Base-by-base conservation (phyloP, 30 jellyfish, hydroid and myxozoan species). In the Rhopilema esculentum region DNA sequence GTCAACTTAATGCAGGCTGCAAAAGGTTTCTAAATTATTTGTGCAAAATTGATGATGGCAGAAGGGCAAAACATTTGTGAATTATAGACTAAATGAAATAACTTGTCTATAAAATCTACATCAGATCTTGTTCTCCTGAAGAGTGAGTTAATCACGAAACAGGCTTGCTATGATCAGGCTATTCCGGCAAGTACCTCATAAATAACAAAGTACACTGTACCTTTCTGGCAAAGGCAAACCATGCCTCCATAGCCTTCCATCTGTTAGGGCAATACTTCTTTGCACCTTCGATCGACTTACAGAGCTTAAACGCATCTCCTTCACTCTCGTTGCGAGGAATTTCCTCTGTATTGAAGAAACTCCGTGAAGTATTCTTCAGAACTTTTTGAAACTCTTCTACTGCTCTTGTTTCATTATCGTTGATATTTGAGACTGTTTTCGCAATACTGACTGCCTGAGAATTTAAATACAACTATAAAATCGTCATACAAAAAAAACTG, bases 161-260 rank as follows among this genome's bases (percentile, higher is more conserved):
- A n/a, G n/a, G n/a, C n/a, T n/a, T n/a, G n/a, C n/a, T n/a, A n/a
- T n/a, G n/a, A n/a, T n/a, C n/a, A n/a, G n/a, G n/a, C n/a, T n/a
- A n/a, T n/a, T n/a, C n/a, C n/a, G n/a, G n/a, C n/a, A n/a, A n/a
- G n/a, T n/a, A n/a, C n/a, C n/a, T n/a, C 30, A n/a, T 4, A 27
- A 26, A 22, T n/a, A 27, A n/a, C 6, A 4, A 70, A 70, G 49
- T 4, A 23, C 0, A 4, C 2, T 83, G 53, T 72, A 94, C 99
- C 94, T 77, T 89, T 68, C 97, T 89, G 8, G 99, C 96, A 72
- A 88, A 95, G 0, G 89, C 69, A 69, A 95, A 95, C 99, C 99
- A 95, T n/a, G 80, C 84, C 70, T 91, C 89, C 99, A 95, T 95
- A 16, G 99, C 99, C 32, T 68, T 83, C 99, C 99, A 95, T 64